Percentiles rank a stretch among this genome's conserved stretches.
Evolutionary conservation across 2,113 vertebrate species (phyloP).

Genomic region (Sturnira hondurensis): DNA sequence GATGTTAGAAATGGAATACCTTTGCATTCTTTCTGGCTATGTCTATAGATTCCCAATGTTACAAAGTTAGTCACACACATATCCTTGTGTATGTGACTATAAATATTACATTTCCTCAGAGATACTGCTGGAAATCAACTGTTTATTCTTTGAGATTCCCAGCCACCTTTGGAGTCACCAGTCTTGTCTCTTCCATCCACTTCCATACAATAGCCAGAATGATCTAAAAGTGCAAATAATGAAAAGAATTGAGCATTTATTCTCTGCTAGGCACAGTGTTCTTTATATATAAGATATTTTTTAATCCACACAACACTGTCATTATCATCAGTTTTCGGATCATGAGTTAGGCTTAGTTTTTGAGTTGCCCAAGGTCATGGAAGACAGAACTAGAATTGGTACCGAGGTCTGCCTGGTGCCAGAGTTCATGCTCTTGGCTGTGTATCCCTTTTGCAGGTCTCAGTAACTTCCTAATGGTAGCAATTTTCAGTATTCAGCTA

Average conservation of each 20-base stretch:
- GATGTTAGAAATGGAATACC: background rate
- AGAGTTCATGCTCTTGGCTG: background rate
- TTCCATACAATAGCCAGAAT: background rate
- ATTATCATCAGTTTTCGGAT: background rate
- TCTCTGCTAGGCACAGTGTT: background rate
- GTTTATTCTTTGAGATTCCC: background rate
- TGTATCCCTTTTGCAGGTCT: background rate
- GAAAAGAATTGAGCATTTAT: background rate
- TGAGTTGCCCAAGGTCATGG: background rate
- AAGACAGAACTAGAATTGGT: background rate
- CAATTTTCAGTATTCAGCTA: background rate
- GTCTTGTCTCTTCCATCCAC: background rate
- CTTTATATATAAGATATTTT: background rate
- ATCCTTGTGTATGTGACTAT: background rate
- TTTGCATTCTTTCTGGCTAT: background rate
- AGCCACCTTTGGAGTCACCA: background rate
- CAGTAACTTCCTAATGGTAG: background rate
- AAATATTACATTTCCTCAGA: background rate
- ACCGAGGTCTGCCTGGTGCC: background rate
- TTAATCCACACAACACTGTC: background rate
- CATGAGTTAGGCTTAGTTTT: background rate
- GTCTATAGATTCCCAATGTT: background rate
- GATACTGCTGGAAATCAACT: background rate
- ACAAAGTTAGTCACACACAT: background rate
- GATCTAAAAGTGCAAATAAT: slow-evolving; percentile 4